Evolutionary conservation across 2,113 vertebrate species (phyloP), one percentile per base, ranked within the genome.

Genomic region (Sebastes schlegelii): DNA sequence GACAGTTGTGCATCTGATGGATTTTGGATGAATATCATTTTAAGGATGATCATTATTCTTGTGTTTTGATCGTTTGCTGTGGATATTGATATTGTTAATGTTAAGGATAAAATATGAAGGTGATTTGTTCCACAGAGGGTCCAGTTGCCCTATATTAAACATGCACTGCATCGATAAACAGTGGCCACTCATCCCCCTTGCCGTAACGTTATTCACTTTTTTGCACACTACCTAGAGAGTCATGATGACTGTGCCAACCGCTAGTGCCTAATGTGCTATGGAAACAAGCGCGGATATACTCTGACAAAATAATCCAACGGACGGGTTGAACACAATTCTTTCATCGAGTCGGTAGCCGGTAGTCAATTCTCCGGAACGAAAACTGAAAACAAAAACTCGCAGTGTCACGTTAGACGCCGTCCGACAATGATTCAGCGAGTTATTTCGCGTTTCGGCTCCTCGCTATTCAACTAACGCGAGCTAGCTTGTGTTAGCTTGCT

Each of bases 371-470:
- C 21, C 72, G 16, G 55, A 83, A 61, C 61, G 61, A 78, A 80
- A 84, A 85, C 71, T 61, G 64, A 88, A 89, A 88, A 82, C 71
- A 84, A 80, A 34, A 91, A 88, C 69, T 91, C 73, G 79, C 89
- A 77, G 90, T 91, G 93, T 95, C 92, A 91, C 90, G 91, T 79
- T 92, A 88, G 92, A 92, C 71, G 34, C 52, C 75, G 79, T 80
- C 85, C 78, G 89, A 87, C 92, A 92, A 95, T 95, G 95, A 96
- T 95, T 96, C 95, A 96, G 95, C 95, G 93, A 89, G 88, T 95
- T 94, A 92, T 93, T 93, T 61, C 84, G 91, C 92, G 88, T 89
- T 93, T 91, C 82, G 86, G 87, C 91, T 86, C 42, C 91, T 86
- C 42, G 89, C 90, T 89, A 64, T 84, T 88, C 86, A 88, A 86